These are phyloP conservation scores for Martes flavigula DNA, from an alignment of 2,797 vertebrate genomes.

Conservation along the genomic window DNA sequence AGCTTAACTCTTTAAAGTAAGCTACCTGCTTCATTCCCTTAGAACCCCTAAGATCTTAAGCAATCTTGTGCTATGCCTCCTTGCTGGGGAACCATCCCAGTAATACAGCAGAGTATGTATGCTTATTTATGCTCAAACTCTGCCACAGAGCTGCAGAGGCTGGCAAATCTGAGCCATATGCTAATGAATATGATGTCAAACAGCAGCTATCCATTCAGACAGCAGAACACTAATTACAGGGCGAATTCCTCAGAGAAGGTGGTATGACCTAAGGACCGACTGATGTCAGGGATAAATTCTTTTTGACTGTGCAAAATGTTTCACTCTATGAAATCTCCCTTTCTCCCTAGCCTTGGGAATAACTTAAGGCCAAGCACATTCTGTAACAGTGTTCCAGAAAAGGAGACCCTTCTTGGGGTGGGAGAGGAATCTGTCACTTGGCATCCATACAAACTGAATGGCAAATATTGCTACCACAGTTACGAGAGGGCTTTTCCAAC, in stretches of 20 bases:
- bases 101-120: constrained; percentile 50
- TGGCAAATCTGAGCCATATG: constrained; percentile 80
- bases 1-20: constrained; percentile 79
- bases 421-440: constrained; percentile 41
- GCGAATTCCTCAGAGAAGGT: background rate
- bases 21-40: constrained; percentile 84
- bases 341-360: background rate
- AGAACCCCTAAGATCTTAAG: constrained; percentile 77
- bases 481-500: constrained; percentile 43
- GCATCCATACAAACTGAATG: constrained; percentile 38
- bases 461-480: constrained; percentile 56
- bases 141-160: constrained; percentile 43
- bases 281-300: background rate
- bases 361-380: constrained; percentile 53
- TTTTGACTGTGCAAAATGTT: constrained; percentile 1
- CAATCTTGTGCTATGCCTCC: constrained; percentile 73
- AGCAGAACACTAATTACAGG: background rate
- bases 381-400: constrained; percentile 49
- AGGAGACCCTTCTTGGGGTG: background rate
- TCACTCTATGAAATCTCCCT: background rate
- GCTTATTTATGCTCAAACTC: constrained; percentile 14
- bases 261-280: background rate
- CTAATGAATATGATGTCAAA: constrained; percentile 86
- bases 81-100: constrained; percentile 73
- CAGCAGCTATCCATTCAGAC: constrained; percentile 30